Conservation (phyloP, 2,797 vertebrate genomes). For the Benthosema pterotum region DNA sequence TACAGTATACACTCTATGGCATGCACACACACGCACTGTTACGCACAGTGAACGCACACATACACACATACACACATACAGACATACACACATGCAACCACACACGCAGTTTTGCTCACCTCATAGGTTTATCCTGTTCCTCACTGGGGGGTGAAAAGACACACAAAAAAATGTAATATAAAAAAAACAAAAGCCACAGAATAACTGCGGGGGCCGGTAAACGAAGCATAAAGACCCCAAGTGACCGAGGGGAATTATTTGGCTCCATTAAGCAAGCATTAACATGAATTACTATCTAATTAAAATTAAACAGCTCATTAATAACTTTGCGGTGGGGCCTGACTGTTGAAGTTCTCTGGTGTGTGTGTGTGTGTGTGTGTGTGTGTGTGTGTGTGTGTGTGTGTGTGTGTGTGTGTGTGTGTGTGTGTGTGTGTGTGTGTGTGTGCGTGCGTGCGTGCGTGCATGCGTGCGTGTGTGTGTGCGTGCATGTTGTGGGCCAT, state of each 20-base stretch:
- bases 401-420: slow-evolving; percentile 28
- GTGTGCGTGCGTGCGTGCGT: slow-evolving; percentile 27
- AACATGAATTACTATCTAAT: slow-evolving; percentile 87
- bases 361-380: slow-evolving; percentile 51
- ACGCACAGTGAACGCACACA: no score
- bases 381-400: slow-evolving; percentile 32
- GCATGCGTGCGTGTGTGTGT: slow-evolving; percentile 1
- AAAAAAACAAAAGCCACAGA: slow-evolving; percentile 80
- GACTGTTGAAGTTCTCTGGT: slow-evolving; percentile 73
- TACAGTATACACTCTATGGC: no score
- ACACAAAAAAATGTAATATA: slow-evolving; percentile 69
- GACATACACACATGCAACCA: slow-evolving; percentile 2
- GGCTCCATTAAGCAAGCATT: slow-evolving; percentile 84
- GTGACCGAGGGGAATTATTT: slow-evolving; percentile 82
- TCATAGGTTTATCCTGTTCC: slow-evolving; percentile 60
- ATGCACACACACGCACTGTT: no score
- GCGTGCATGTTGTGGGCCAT: slow-evolving; percentile 61
- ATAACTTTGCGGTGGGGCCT: slow-evolving; percentile 81
- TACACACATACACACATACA: no score
- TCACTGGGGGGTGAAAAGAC: slow-evolving; percentile 46
- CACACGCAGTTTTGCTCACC: slow-evolving; percentile 39
- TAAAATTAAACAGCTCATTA: slow-evolving; percentile 85
- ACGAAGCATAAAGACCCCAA: slow-evolving; percentile 76
- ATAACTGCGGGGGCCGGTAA: slow-evolving; percentile 79
- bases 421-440: slow-evolving; percentile 2